phyloP scores from a whole-genome alignment of 2,113 vertebrate genomes.

The Cygnus atratus region DNA sequence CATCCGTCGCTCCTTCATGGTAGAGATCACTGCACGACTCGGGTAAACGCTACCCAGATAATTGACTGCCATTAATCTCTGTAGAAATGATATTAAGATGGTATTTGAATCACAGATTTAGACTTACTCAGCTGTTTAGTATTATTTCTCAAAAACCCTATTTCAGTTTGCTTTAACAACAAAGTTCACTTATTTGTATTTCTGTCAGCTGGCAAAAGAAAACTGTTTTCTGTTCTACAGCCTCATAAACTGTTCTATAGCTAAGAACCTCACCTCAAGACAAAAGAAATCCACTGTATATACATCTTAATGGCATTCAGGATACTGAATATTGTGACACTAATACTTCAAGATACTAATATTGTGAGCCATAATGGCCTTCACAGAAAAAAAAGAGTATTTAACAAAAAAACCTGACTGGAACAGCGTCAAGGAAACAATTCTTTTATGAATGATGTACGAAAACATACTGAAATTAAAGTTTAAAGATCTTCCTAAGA shows the following conservation, averaged over 20 bases:
- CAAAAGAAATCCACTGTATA: background rate
- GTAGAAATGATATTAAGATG: background rate
- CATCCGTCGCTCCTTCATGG: conserved; percentile 96
- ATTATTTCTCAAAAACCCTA: background rate
- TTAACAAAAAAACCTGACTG: background rate
- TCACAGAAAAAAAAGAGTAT: background rate
- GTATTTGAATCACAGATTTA: background rate
- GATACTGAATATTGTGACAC: background rate
- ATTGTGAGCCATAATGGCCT: background rate
- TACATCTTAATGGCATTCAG: background rate
- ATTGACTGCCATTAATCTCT: conserved; percentile 96
- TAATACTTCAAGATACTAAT: background rate
- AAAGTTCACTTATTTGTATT: background rate
- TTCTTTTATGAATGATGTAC: background rate
- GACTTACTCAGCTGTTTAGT: background rate
- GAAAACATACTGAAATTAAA: background rate
- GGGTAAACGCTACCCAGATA: conserved; percentile 97
- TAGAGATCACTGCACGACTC: conserved; percentile 89
- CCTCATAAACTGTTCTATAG: background rate
- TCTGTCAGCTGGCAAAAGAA: background rate
- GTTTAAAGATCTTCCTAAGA: conserved; percentile 15
- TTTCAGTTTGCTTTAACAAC: background rate
- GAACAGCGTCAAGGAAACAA: conserved; percentile 1
- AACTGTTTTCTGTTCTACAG: background rate
- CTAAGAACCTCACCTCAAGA: background rate